Conservation (phyloP, 2,888 invertebrate genomes). For the Ornithoptera priamus region DNA sequence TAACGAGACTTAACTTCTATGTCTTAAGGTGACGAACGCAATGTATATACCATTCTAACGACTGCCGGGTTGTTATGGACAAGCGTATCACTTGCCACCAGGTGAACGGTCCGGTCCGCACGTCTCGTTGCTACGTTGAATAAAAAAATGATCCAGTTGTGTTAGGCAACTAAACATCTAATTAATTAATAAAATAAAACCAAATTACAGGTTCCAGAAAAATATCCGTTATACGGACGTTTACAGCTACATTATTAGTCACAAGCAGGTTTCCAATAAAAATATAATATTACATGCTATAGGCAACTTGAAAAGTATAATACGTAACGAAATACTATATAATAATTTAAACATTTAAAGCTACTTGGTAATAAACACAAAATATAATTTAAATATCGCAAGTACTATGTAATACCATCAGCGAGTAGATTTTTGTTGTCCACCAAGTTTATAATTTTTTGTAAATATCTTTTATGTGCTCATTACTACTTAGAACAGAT, state of each 20-base stretch:
- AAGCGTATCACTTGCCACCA: no score
- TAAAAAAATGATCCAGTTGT: not conserved
- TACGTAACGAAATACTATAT: not conserved
- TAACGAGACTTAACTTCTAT: no score
- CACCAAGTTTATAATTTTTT: no score
- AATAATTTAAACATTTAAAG: no score
- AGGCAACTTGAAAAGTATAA: not conserved
- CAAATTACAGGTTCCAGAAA: not conserved
- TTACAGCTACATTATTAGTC: not conserved
- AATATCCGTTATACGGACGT: not conserved
- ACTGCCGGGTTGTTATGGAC: no score
- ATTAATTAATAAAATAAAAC: not conserved
- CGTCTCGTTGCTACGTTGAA: no score
- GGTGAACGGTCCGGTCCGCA: no score
- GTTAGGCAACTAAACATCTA: not conserved
- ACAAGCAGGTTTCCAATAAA: not conserved
- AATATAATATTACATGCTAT: not conserved
- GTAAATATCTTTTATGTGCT: no score
- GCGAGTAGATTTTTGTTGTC: no score
- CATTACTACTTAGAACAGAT: no score
- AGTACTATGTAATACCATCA: not conserved
- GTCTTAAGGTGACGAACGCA: no score
- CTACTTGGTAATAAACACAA: not conserved
- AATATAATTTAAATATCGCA: not conserved
- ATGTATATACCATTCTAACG: no score